Conservation (phyloP, 2,888 invertebrate genomes). For the Pseudococcus jackbeardsleyi region DNA sequence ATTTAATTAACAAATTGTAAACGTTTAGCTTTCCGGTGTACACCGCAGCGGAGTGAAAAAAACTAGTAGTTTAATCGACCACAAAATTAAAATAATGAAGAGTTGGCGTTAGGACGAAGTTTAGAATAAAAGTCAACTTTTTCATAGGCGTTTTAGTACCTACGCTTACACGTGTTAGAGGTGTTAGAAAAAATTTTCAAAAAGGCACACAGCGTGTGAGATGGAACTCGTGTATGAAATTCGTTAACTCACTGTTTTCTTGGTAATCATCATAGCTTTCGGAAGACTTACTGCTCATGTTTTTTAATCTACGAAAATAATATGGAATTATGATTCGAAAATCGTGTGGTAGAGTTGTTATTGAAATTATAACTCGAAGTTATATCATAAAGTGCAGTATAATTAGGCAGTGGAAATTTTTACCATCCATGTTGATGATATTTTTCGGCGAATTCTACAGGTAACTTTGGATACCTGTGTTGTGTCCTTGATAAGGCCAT, state of each 20-base stretch:
- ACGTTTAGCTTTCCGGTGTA: slow-evolving; percentile 2
- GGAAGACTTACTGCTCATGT: slow-evolving; percentile 64
- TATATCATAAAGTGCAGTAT: not conserved
- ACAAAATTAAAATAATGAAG: slow-evolving; percentile 22
- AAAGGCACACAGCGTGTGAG: not conserved
- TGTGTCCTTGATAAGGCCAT: not conserved
- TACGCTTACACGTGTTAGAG: not conserved
- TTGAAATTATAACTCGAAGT: not conserved
- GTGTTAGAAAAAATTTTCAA: not conserved
- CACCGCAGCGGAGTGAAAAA: not conserved
- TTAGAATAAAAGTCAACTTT: slow-evolving; percentile 1
- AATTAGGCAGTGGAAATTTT: slow-evolving; percentile 22
- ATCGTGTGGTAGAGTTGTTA: not conserved
- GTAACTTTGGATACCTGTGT: not conserved
- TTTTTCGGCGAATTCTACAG: not conserved
- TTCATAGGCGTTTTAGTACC: not conserved
- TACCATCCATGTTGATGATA: not conserved
- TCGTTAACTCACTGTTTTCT: slow-evolving; percentile 59
- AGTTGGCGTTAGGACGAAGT: not conserved
- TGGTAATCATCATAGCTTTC: slow-evolving; percentile 63
- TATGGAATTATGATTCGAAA: not conserved
- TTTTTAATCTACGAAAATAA: slow-evolving; percentile 57
- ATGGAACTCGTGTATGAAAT: not conserved
- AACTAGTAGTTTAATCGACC: slow-evolving; percentile 24
- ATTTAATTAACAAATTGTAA: slow-evolving; percentile 44